These are phyloP conservation scores for Lamellibrachia luymesi DNA, from an alignment of 1,140 invertebrate genomes.

Conservation along the genomic window DNA sequence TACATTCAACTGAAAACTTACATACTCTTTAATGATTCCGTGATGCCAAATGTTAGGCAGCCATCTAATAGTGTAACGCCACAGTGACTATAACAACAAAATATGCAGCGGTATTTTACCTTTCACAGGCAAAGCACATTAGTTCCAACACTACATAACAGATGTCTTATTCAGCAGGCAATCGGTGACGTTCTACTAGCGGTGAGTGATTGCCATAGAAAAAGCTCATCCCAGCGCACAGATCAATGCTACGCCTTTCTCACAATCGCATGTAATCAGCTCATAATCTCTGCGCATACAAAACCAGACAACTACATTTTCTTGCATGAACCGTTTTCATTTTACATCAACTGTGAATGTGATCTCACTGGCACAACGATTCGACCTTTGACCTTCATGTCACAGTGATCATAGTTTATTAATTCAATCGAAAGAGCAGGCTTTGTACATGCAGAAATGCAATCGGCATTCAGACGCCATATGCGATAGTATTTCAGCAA, in stretches of 20 bases:
- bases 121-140: not conserved
- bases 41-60: not conserved
- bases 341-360: not conserved
- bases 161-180: not conserved
- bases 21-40: not conserved
- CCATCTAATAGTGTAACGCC: not conserved
- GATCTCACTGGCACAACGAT: not conserved
- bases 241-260: not conserved
- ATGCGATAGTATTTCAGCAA: not conserved
- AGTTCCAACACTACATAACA: slow-evolving; percentile 5
- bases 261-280: not conserved
- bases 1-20: not conserved
- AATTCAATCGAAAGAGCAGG: not conserved
- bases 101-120: not conserved
- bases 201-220: not conserved
- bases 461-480: not conserved
- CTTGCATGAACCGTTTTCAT: not conserved
- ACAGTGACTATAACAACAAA: not conserved
- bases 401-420: slow-evolving; percentile 1
- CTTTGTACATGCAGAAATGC: not conserved
- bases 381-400: not conserved
- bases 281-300: not conserved
- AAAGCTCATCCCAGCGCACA: not conserved
- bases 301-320: not conserved
- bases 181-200: not conserved